phyloP scores from a whole-genome alignment of 2,888 invertebrate genomes.

The Pandemis cinnamomeana region DNA sequence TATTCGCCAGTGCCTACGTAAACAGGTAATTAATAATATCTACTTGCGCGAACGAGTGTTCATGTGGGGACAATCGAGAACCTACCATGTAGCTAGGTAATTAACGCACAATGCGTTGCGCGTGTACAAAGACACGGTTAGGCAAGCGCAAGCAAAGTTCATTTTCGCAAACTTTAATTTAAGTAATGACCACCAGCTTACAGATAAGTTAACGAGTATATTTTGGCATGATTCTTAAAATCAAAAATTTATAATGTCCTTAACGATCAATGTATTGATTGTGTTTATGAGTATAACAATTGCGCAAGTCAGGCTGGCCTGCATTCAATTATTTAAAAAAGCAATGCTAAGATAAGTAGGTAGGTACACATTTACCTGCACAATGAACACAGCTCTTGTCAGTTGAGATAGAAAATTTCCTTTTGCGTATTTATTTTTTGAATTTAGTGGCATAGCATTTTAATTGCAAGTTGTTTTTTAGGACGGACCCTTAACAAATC shows the following conservation, averaged over 20 bases:
- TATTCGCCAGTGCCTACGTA: not conserved
- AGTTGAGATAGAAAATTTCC: too few relatives aligned
- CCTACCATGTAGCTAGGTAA: not conserved
- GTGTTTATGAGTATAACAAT: not conserved
- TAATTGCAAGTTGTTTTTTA: too few relatives aligned
- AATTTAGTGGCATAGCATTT: too few relatives aligned
- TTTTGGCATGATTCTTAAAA: constrained; percentile 19
- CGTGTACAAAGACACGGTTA: constrained; percentile 29
- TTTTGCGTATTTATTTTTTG: too few relatives aligned
- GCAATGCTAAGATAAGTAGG: not conserved
- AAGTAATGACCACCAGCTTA: constrained; percentile 32
- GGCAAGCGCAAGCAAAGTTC: constrained; percentile 23
- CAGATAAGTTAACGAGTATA: constrained; percentile 37
- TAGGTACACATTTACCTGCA: too few relatives aligned
- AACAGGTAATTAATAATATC: not conserved
- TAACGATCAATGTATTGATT: constrained; percentile 4
- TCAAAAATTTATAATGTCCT: constrained; percentile 3
- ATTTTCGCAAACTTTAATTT: constrained; percentile 40
- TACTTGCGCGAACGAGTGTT: not conserved
- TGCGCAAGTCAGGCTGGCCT: not conserved
- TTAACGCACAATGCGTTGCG: constrained; percentile 26
- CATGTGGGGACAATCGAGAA: not conserved
- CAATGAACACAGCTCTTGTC: too few relatives aligned
- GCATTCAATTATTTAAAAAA: constrained; percentile 24
- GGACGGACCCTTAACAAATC: too few relatives aligned